Evolutionary conservation across 2,888 invertebrate species (phyloP).

Genomic region (Mythimna albipuncta): DNA sequence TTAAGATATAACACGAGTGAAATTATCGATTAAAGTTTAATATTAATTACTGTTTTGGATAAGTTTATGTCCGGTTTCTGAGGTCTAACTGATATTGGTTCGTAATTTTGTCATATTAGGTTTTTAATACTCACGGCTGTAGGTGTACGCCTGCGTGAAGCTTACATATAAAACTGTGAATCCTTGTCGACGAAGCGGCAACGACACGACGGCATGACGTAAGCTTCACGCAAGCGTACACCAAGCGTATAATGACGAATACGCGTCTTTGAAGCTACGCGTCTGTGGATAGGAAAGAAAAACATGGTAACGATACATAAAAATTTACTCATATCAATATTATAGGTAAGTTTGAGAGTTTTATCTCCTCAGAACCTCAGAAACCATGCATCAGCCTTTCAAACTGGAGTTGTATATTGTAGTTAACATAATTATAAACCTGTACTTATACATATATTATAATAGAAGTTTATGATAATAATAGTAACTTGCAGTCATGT

Average conservation of each 20-base stretch:
- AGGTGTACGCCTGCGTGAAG: too few relatives aligned
- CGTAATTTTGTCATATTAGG: background rate
- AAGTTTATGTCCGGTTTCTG: slow-evolving; percentile 15
- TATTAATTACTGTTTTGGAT: slow-evolving; percentile 31
- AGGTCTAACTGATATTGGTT: background rate
- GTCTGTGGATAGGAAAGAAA: too few relatives aligned
- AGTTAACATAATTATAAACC: slow-evolving; percentile 24
- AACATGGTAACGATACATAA: too few relatives aligned
- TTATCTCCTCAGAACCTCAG: background rate
- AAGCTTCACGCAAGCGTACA: too few relatives aligned
- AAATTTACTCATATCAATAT: too few relatives aligned
- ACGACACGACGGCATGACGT: too few relatives aligned
- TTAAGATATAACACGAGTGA: slow-evolving; percentile 47
- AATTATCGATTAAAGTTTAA: slow-evolving; percentile 35
- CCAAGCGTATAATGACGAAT: too few relatives aligned
- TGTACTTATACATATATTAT: slow-evolving; percentile 50
- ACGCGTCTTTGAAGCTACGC: too few relatives aligned
- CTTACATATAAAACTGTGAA: too few relatives aligned
- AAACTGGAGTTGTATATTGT: slow-evolving; percentile 37
- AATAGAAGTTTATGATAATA: slow-evolving; percentile 6
- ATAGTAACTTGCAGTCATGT: slow-evolving; percentile 39
- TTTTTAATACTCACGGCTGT: background rate
- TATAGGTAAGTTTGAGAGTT: too few relatives aligned
- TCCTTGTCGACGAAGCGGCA: too few relatives aligned
- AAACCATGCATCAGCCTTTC: background rate